A percentile compares a stretch with the other conserved stretches of the same genome.
Conservation (phyloP, 2,888 invertebrate genomes). For the Lasioglossum villosulum region DNA sequence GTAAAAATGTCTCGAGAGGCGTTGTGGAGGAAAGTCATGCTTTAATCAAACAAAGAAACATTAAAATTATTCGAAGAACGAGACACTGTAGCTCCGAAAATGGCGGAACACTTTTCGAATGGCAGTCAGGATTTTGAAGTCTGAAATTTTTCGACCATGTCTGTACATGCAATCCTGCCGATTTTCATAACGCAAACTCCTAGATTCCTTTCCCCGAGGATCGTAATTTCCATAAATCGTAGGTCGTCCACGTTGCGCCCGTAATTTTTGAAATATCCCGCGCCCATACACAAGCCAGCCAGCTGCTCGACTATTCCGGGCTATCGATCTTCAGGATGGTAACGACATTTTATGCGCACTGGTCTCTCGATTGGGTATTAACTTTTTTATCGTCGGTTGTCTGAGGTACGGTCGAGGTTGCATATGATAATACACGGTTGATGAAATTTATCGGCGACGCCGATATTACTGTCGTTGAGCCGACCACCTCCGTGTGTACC, state of each 20-base stretch:
- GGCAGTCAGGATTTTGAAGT: not conserved
- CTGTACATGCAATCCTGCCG: not conserved
- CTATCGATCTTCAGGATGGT: constrained; percentile 44
- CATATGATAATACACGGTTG: constrained; percentile 50
- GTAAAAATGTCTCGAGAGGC: not conserved
- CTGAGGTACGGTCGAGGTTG: constrained; percentile 33
- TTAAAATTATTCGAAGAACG: not conserved
- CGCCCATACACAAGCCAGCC: not conserved
- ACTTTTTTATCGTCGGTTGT: constrained; percentile 39
- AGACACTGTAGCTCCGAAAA: not conserved
- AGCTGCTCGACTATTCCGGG: constrained; percentile 33
- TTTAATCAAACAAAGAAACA: too few species aligned
- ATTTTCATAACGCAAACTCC: not conserved
- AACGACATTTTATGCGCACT: constrained; percentile 47
- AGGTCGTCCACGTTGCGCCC: not conserved
- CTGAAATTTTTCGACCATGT: not conserved
- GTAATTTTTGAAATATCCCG: constrained; percentile 37
- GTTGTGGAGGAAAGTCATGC: not conserved
- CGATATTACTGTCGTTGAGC: constrained; percentile 6
- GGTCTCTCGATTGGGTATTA: constrained; percentile 47
- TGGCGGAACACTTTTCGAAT: not conserved
- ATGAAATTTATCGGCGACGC: constrained; percentile 49
- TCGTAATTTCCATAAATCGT: constrained; percentile 36
- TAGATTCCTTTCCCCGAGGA: not conserved
- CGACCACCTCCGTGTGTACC: not conserved